Evolutionary conservation across 2,888 invertebrate species (phyloP), one percentile per base, ranked within the genome.

Genomic region (Danaus chrysippus): DNA sequence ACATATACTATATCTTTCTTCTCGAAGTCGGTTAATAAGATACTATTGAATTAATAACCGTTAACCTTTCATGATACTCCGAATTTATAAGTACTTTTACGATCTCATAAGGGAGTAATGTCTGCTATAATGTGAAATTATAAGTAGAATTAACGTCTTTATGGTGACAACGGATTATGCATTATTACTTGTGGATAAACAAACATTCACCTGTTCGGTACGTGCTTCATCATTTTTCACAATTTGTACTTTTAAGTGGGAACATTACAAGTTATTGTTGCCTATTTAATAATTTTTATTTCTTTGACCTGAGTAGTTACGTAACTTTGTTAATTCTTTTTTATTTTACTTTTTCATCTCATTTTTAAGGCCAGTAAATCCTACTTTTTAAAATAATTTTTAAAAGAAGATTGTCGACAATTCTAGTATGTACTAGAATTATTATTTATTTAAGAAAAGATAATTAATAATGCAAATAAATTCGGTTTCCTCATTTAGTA

Each of bases 91-190:
- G 58, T 62, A 73, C 73, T 70, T 77, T 81, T 77, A 81, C 65
- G 75, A 74, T 61, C 70, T 77, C 73, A 78, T 81, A 75, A 79
- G 73, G 65, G 59, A 66, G 69, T 74, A 73, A 81, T 69, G 73
- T 58, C 63, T 63, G 57, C 59, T 67, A 65, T 74, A 71, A 75
- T 64, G 64, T 64, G 19, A 54, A 69, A 66, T 66, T 65, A 66
- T 71, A 67, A 65, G 64, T 56, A 67, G 71, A 73, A 75, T 73
- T 70, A 73, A 69, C 49, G 62, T 63, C 68, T 76, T 77, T 73
- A 77, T 72, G 61, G 54, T 73, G 56, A 55, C 53, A 63, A 59
- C 55, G 65, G 65, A 71, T 72, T 69, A 74, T 65, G 62, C 43
- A 52, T 63, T 62, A 64, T 66, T 59, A 59, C 54, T 44, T 57